Base-by-base conservation (phyloP, 2,797 vertebrate species). In the Sebastes taczanowskii region DNA sequence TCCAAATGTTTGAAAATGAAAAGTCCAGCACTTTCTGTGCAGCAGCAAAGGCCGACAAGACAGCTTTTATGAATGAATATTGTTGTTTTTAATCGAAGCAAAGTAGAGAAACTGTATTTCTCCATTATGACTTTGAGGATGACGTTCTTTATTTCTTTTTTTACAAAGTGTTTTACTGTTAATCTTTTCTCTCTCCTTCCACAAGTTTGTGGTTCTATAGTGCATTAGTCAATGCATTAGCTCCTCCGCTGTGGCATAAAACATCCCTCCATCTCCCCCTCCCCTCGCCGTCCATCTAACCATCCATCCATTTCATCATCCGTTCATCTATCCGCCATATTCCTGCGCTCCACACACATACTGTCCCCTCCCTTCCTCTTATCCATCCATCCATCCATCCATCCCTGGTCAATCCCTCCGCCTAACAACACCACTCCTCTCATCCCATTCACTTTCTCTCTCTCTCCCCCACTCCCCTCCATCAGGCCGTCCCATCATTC, bases 211-310 rank as follows among this genome's bases (percentile, higher is more conserved):
- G 84, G 77, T 77, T 59, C 29, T 70, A 1, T 5, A 25, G 74
- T 76, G 62, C 79, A 77, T 87, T 81, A 83, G 84, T 74, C 38
- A 14, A 62, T 69, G 79, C 85, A 87, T 88, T 86, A 87, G 55
- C 53, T 60, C 46, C 18, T 78, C 63, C 59, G 30, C 68, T 72
- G 53, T 77, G 71, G 82, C 25, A 16, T 25, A 65, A 74, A 49
- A 49, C 7, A 63, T 38, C 38, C 25, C 18, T 25, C 64, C 61
- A 46, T 60, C 42, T 23, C 74, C 76, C 64, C 58, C 0, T 35
- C 71, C 34, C 38, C 38, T 2, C 10, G 10, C 25, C 49, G 5
- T 59, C 58, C 29, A 56, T 42, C 62, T 5, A 10, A 7, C 34
- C 60, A 29, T 74, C 73, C 73, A 58, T 73, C 82, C 71, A 80